Conservation (phyloP, 2,113 vertebrate species). For the Saiga tatarica region DNA sequence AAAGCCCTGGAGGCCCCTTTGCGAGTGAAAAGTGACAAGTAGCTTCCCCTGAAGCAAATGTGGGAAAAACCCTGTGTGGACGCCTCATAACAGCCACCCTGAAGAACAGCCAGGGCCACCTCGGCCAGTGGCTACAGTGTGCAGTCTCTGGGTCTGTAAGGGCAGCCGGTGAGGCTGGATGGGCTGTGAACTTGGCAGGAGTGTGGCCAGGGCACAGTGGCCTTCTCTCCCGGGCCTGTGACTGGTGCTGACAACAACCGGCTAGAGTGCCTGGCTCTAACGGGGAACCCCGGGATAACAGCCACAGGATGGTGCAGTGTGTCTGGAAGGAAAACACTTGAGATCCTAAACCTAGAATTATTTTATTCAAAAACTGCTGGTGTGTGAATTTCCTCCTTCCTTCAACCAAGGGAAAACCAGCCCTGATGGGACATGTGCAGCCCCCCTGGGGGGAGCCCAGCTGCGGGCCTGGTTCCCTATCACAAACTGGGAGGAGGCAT, state of each 20-base stretch:
- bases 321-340: background rate
- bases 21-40: background rate
- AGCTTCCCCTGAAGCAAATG: background rate
- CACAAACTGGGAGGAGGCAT: background rate
- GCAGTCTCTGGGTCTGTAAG: background rate
- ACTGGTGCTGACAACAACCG: background rate
- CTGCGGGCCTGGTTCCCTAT: background rate
- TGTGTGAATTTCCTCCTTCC: background rate
- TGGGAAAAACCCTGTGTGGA: background rate
- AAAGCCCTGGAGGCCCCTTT: background rate
- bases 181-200: background rate
- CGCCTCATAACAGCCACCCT: too few species aligned
- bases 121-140: background rate
- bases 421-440: background rate
- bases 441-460: background rate
- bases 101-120: background rate
- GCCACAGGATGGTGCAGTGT: background rate
- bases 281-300: rapidly evolving
- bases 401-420: background rate
- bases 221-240: background rate
- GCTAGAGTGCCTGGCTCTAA: background rate
- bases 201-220: background rate
- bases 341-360: background rate
- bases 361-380: constrained; percentile 57
- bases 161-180: background rate